A percentile compares a stretch with the other conserved stretches of the same genome.
Evolutionary conservation across 2,113 vertebrate genomes (phyloP).

Genomic region (Petroica traversi): DNA sequence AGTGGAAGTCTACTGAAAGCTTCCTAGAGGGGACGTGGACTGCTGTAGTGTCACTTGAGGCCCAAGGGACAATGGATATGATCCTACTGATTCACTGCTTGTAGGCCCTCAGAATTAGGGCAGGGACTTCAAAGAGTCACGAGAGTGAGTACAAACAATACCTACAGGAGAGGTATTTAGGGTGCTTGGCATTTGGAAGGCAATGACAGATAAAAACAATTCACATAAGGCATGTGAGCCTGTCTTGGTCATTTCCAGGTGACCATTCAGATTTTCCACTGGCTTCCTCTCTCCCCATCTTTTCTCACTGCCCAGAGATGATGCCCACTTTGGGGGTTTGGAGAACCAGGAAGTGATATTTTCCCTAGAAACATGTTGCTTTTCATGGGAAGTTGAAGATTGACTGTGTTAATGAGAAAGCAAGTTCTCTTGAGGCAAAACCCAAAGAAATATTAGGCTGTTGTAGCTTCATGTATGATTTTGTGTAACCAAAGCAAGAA

Average conservation of each 20-base stretch:
- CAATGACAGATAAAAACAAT: neutral
- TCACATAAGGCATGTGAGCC: neutral
- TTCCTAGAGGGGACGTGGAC: neutral
- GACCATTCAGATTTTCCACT: neutral
- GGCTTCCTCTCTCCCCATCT: accelerated
- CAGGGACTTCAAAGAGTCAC: neutral
- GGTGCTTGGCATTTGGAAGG: neutral
- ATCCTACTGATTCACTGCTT: neutral
- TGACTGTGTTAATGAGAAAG: neutral
- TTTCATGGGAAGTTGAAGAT: neutral
- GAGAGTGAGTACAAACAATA: neutral
- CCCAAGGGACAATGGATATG: neutral
- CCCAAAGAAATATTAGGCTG: neutral
- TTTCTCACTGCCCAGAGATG: neutral
- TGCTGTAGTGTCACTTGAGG: neutral
- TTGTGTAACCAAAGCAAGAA: neutral
- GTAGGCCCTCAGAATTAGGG: neutral
- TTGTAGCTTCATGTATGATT: neutral
- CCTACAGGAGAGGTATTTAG: neutral
- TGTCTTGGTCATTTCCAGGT: neutral
- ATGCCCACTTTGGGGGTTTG: neutral
- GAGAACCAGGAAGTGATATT: neutral
- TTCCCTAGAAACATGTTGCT: neutral
- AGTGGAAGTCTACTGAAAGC: neutral
- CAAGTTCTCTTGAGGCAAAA: neutral